Evolutionary conservation across 2,888 invertebrate species (phyloP).

Genomic region (Leptopilina myrica): DNA sequence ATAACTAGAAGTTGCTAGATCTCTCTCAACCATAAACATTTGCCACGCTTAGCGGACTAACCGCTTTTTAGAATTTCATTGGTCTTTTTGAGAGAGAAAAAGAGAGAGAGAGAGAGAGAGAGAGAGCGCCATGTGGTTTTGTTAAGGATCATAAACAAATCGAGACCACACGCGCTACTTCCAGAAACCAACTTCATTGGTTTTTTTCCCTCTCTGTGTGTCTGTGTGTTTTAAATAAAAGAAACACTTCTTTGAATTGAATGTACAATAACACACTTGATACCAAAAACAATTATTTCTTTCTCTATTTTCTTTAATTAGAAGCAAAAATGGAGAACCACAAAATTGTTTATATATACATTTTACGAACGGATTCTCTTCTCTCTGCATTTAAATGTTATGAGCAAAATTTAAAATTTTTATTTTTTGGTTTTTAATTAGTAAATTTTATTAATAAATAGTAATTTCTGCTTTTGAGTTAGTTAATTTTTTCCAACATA

Average conservation of each 20-base stretch:
- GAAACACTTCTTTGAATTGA: slow-evolving; percentile 9
- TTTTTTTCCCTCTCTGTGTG: background rate
- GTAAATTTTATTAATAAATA: too few species aligned
- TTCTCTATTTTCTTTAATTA: too few species aligned
- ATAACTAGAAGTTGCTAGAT: slow-evolving; percentile 32
- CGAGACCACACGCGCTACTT: slow-evolving; percentile 26
- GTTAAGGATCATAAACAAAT: slow-evolving; percentile 35
- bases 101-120: background rate
- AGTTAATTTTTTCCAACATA: too few species aligned
- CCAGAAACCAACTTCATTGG: background rate
- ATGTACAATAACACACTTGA: background rate
- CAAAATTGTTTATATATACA: too few species aligned
- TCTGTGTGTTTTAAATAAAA: background rate
- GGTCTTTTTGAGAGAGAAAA: slow-evolving; percentile 19
- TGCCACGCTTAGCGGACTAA: slow-evolving; percentile 26
- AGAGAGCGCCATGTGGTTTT: slow-evolving; percentile 29
- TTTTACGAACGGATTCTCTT: too few species aligned
- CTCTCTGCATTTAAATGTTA: too few species aligned
- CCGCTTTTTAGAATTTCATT: slow-evolving; percentile 37
- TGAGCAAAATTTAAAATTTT: too few species aligned
- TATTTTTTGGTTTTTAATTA: too few species aligned
- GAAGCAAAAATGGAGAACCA: too few species aligned
- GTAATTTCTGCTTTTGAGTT: too few species aligned
- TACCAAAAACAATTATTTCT: background rate
- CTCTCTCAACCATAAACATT: slow-evolving; percentile 37